Base-by-base conservation (phyloP, 2,888 invertebrate species). In the Pseudanteris insignis region DNA sequence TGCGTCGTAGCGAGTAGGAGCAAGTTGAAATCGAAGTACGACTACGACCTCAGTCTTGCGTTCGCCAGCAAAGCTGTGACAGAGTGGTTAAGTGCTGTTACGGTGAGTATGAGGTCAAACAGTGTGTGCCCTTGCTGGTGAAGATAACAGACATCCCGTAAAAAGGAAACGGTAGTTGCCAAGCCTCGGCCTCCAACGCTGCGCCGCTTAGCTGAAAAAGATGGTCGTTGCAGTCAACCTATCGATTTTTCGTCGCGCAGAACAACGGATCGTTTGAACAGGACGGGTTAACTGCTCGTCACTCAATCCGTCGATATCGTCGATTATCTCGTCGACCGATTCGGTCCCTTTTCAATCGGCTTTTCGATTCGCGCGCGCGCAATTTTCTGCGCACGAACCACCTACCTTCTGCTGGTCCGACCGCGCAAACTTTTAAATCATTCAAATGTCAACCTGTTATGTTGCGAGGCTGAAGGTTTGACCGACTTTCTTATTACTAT, bases 161-260 rank as follows among this genome's bases (percentile, higher is more conserved):
- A n/a, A n/a, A n/a, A n/a, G n/a, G n/a, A n/a, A n/a, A n/a, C n/a
- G n/a, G n/a, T n/a, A n/a, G n/a, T 2, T 13, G 30, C 12, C n/a
- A 2, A n/a, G 24, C 12, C 24, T 14, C 14, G 29, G 29, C 25
- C 21, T 15, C 15, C n/a, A n/a, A n/a, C 25, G 38, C 32, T 48
- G 13, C 32, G 51, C 50, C 60, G 63, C 48, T 47, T 54, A 60
- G 58, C 61, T 34, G 63, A 65, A 66, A 67, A 38, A 66, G 40
- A 63, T 66, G 64, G 67, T 63, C 61, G 61, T 57, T 65, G 60
- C 63, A 57, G 60, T 55, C 54, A 58, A 51, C 34, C 44, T 64
- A 67, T 66, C 62, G 67, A 68, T 67, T 67, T 67, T 65, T 51
- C 26, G 18, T 26, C 18, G 37, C n/a, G n/a, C n/a, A n/a, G 33